Base-by-base conservation (phyloP, 2,888 invertebrate genomes). In the Idaea straminata region DNA sequence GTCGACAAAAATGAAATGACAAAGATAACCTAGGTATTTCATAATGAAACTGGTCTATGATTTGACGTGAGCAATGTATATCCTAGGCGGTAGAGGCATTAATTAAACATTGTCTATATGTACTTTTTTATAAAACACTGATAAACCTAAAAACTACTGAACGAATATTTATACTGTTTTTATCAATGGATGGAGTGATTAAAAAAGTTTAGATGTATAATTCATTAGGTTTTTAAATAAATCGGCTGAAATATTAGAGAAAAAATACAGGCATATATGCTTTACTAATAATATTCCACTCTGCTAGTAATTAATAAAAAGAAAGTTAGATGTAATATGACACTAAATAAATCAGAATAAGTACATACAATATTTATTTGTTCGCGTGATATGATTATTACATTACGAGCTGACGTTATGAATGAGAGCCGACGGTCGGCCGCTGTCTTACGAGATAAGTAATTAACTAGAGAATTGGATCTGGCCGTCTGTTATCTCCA, bases 381-480 rank as follows among this genome's bases (percentile, higher is more conserved):
- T 13, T 47, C 47, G 60, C 63, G 16, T 58, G 58, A 15, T 61
- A 62, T 34, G n/a, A 62, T 59, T 59, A 63, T 61, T 60, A 47
- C 47, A 47, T 47, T 47, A 47, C 47, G 10, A 47, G 47, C 13
- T 47, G 47, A 47, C 61, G 61, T 34, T 62, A 68, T 72, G 70
- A 72, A 72, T 69, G 70, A 66, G 69, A 64, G 61, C 70, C 62
- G 66, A 63, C 71, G 77, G 25, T 62, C 61, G 72, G 69, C 69
- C 71, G 72, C 71, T 70, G 74, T 64, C 65, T 68, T 65, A 60
- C 64, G 66, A 79, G 78, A 78, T 80, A 77, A 77, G 77, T 82
- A 81, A 83, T 82, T 81, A 47, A 81, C 77, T 68, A 64, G 73
- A 61, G 73, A 77, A 83, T 82, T 81, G 76, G 77, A 79, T 81